Conservation (phyloP, 2,113 vertebrate genomes). For the Aegithalos caudatus region DNA sequence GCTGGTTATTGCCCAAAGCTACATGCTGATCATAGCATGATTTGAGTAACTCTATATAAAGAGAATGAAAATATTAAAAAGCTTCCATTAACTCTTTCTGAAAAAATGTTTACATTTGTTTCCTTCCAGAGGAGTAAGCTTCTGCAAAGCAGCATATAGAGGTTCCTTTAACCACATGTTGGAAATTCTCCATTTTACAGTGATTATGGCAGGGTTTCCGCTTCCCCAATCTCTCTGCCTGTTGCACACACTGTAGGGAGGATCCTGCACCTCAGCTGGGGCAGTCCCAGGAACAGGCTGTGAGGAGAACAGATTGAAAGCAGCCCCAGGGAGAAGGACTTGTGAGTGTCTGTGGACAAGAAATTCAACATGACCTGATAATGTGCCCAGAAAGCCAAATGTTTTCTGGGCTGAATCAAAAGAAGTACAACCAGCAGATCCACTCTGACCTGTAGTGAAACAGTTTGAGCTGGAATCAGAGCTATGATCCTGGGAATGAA, state of each 20-base stretch:
- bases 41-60: background rate
- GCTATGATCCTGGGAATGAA: background rate
- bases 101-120: background rate
- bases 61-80: background rate
- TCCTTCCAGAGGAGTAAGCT: background rate
- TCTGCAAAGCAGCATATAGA: background rate
- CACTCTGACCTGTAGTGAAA: background rate
- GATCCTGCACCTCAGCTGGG: background rate
- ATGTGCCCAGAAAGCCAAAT: background rate
- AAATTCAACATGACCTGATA: rapidly evolving
- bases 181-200: background rate
- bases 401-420: background rate
- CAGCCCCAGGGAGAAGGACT: background rate
- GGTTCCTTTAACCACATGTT: background rate
- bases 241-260: background rate
- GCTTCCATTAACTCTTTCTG: background rate
- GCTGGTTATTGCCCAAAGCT: background rate
- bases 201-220: background rate
- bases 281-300: background rate
- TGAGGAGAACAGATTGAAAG: background rate
- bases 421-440: background rate
- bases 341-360: background rate
- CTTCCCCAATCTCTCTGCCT: rapidly evolving
- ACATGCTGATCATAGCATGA: background rate
- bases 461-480: background rate